Evolutionary conservation across 2,888 invertebrate genomes (phyloP).

Genomic region (Heliothis peltigera): DNA sequence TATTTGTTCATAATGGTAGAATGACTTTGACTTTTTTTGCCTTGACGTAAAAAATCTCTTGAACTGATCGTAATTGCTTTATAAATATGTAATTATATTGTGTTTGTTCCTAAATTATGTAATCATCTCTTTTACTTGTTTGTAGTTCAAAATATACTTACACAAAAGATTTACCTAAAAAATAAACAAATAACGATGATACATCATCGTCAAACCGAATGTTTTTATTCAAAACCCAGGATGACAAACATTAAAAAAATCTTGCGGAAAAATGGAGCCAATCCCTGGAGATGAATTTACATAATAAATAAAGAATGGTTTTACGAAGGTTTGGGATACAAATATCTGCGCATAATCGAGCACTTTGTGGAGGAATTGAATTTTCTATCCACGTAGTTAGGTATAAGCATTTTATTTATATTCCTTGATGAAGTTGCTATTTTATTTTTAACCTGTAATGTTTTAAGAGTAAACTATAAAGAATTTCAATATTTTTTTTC

Average conservation of each 20-base stretch:
- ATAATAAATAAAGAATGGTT: slow-evolving; percentile 79
- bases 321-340: slow-evolving; percentile 74
- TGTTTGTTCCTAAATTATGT: background rate
- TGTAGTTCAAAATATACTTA: background rate
- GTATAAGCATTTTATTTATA: slow-evolving; percentile 11
- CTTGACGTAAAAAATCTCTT: no score
- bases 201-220: slow-evolving; percentile 37
- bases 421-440: background rate
- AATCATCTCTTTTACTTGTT: background rate
- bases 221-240: slow-evolving; percentile 49
- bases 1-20: no score
- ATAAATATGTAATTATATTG: background rate
- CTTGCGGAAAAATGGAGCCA: slow-evolving; percentile 69
- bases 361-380: slow-evolving; percentile 75
- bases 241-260: slow-evolving; percentile 62
- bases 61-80: no score
- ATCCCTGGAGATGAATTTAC: slow-evolving; percentile 78
- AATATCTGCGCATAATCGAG: slow-evolving; percentile 79
- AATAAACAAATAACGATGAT: slow-evolving; percentile 18
- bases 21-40: no score
- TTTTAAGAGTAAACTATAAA: no score
- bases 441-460: background rate
- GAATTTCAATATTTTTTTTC: no score
- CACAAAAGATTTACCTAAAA: background rate
- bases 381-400: slow-evolving; percentile 62